Evolutionary conservation across 2,888 invertebrate species (phyloP), one percentile per base, ranked within the genome.

Genomic region (Syrista parreyssii): DNA sequence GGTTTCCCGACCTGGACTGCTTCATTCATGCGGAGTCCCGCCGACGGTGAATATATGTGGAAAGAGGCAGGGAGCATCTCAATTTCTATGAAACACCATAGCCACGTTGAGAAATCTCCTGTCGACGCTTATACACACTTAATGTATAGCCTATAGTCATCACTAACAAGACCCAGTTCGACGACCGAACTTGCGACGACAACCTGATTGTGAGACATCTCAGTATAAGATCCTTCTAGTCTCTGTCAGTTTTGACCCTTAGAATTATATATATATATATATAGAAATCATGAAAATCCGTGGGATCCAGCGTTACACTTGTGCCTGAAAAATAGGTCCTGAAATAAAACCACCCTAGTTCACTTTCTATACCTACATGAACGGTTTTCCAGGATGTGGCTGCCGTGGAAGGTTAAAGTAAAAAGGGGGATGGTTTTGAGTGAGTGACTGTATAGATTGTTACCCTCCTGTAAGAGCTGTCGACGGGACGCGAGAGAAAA

Each of bases 21-120:
- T 84, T 87, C 86, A 86, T 88, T 87, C 86, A 86, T 82, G 75
- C 76, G 71, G 31, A 32, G 71, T 15, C 71, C 31, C 71, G 71
- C 71, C 40, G 23, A 55, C 9, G 40, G 15, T 55, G 40, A 55
- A 55, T 55, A 55, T 55, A 55, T 55, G 40, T 55, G 40, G 40
- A 55, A 55, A 23, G 40, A 55, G 9, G 23, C 40, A 55, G 40
- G 40, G 40, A 55, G 40, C 40, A 55, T 55, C 40, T 55, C 40
- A 55, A 55, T 55, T 55, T 55, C 40, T 55, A 55, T 55, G 40
- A 55, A 55, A 55, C 40, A 55, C 40, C 23, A 55, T 55, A 55
- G 40, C 40, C 23, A 6, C 23, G 40, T 23, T 55, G 40, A 55
- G 40, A 55, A 55, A 55, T 55, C 40, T 55, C 40, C 40, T 55